Percentiles rank a stretch among this genome's conserved stretches.
These are phyloP conservation scores for Chrysocyon brachyurus DNA, from an alignment of 2,797 vertebrate genomes.

Conservation along the genomic window DNA sequence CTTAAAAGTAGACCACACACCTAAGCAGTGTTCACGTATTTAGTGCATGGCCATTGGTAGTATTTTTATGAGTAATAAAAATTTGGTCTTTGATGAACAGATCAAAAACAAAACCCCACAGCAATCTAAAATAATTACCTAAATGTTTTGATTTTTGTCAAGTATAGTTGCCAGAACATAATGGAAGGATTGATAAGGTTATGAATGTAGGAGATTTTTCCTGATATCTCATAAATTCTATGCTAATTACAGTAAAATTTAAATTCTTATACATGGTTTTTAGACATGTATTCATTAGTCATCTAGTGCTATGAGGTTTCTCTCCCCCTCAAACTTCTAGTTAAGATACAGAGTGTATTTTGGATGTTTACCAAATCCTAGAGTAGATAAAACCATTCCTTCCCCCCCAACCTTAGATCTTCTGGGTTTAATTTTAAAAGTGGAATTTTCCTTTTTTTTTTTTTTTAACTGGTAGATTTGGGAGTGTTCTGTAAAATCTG, in stretches of 20 bases:
- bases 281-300: neutral
- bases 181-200: constrained; percentile 23
- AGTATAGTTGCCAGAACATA: neutral
- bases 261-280: constrained; percentile 6
- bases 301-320: neutral
- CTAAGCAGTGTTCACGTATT: neutral
- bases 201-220: neutral
- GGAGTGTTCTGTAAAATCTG: constrained; percentile 33
- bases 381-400: neutral
- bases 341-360: constrained; percentile 54
- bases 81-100: neutral
- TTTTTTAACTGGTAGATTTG: neutral
- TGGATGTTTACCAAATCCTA: constrained; percentile 56
- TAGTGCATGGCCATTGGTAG: neutral
- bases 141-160: constrained; percentile 58
- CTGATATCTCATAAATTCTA: neutral
- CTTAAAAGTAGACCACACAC: neutral
- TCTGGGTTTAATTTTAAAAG: constrained; percentile 49
- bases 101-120: constrained; percentile 23
- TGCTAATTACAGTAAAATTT: constrained; percentile 36
- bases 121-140: constrained; percentile 25
- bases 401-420: neutral
- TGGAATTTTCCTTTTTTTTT: neutral
- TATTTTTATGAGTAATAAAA: neutral
- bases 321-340: constrained; percentile 21